Evolutionary conservation across 2,888 invertebrate genomes (phyloP).

Genomic region (Antheraea yamamai): DNA sequence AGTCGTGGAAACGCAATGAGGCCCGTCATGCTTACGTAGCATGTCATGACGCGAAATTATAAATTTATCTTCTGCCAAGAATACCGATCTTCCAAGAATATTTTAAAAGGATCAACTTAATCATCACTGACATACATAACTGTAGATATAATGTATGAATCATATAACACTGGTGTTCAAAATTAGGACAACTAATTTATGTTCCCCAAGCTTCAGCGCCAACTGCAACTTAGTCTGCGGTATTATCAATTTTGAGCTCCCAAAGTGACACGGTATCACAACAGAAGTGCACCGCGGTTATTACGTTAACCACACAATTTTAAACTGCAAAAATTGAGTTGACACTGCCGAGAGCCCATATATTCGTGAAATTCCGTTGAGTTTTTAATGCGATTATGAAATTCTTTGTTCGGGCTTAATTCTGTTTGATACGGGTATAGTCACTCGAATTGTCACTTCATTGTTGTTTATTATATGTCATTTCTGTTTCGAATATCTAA

Average conservation of each 20-base stretch:
- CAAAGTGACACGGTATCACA: constrained; percentile 27
- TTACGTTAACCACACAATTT: constrained; percentile 42
- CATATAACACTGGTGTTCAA: background rate
- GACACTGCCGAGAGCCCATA: background rate
- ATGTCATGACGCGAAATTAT: too few species aligned
- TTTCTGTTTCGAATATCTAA: background rate
- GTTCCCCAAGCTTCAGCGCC: constrained; percentile 26
- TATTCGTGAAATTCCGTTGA: background rate
- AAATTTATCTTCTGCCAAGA: too few species aligned
- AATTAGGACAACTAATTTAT: constrained; percentile 7
- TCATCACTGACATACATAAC: background rate
- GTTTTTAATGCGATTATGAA: background rate
- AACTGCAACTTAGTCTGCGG: constrained; percentile 39
- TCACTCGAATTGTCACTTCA: background rate
- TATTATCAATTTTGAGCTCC: constrained; percentile 48
- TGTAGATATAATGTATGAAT: background rate
- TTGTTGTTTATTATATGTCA: background rate
- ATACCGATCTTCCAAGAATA: too few species aligned
- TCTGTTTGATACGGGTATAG: background rate
- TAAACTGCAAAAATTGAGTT: constrained; percentile 36
- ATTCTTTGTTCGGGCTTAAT: background rate
- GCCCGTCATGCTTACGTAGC: too few species aligned
- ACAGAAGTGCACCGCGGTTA: constrained; percentile 30
- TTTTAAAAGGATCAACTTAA: too few species aligned
- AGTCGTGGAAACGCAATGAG: too few species aligned